Conservation (phyloP, 2,113 vertebrate genomes). For the Ochotona curzoniae region DNA sequence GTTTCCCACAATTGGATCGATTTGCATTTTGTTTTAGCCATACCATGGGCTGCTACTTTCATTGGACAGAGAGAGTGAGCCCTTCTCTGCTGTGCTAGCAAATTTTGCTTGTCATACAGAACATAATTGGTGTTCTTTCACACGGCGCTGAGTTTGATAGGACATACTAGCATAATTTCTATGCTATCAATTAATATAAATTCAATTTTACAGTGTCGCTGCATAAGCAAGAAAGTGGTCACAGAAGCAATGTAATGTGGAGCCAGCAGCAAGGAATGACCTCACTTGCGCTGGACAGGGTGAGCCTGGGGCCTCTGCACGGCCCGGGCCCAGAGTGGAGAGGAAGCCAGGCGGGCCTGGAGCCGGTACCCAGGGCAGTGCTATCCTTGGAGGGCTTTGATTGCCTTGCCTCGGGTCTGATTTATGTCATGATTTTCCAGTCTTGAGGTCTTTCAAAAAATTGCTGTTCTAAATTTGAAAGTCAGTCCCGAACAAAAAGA, state of each 20-base stretch:
- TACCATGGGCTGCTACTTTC: neutral
- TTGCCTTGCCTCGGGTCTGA: neutral
- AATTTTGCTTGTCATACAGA: neutral
- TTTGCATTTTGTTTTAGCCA: neutral
- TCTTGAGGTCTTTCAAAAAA: neutral
- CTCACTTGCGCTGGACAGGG: rapidly evolving
- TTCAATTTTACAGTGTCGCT: neutral
- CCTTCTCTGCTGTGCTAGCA: neutral
- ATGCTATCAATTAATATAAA: neutral
- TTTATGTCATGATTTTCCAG: neutral
- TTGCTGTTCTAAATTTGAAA: neutral
- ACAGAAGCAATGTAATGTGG: rapidly evolving
- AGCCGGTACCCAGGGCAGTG: too few relatives aligned
- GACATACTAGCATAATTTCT: neutral
- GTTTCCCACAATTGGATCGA: neutral
- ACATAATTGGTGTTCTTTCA: neutral
- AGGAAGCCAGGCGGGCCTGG: rapidly evolving
- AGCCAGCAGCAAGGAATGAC: neutral
- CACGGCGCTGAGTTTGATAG: neutral
- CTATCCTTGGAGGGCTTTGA: rapidly evolving
- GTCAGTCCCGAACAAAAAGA: neutral
- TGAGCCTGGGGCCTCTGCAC: neutral
- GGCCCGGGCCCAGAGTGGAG: too few relatives aligned
- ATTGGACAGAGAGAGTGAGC: neutral
- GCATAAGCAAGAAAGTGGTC: neutral